Conservation (phyloP, 2,888 invertebrate species). For the Zonitis immaculata region DNA sequence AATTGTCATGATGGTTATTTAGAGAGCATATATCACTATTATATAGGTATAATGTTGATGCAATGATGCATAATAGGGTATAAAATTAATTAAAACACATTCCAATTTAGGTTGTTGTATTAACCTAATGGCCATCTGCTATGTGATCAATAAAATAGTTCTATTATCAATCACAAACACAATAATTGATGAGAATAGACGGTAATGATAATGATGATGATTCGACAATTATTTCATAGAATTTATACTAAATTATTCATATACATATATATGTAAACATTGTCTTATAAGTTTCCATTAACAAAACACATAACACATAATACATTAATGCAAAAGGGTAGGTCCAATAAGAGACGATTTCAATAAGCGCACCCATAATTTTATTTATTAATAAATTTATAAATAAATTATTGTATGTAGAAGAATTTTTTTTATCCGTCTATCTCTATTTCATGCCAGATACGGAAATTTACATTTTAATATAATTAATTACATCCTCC, state of each 20-base stretch:
- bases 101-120: constrained; percentile 2
- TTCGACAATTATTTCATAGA: too few species aligned
- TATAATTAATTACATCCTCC: constrained; percentile 35
- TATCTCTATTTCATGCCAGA: too few species aligned
- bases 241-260: too few species aligned
- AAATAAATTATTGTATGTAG: constrained; percentile 1
- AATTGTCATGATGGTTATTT: constrained; percentile 14
- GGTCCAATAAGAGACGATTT: too few species aligned
- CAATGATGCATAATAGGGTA: constrained; percentile 11
- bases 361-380: too few species aligned
- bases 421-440: too few species aligned
- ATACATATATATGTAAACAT: too few species aligned
- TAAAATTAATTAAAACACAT: constrained; percentile 22
- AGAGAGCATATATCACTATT: constrained; percentile 17
- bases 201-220: not conserved
- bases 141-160: not conserved
- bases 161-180: not conserved
- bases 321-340: too few species aligned
- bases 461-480: constrained; percentile 26
- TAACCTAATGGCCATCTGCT: not conserved
- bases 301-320: too few species aligned
- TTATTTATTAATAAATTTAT: too few species aligned
- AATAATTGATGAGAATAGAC: not conserved
- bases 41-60: constrained; percentile 3
- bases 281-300: too few species aligned